phyloP scores from a whole-genome alignment of 2,113 vertebrate genomes.

The Lepisosteus oculatus region DNA sequence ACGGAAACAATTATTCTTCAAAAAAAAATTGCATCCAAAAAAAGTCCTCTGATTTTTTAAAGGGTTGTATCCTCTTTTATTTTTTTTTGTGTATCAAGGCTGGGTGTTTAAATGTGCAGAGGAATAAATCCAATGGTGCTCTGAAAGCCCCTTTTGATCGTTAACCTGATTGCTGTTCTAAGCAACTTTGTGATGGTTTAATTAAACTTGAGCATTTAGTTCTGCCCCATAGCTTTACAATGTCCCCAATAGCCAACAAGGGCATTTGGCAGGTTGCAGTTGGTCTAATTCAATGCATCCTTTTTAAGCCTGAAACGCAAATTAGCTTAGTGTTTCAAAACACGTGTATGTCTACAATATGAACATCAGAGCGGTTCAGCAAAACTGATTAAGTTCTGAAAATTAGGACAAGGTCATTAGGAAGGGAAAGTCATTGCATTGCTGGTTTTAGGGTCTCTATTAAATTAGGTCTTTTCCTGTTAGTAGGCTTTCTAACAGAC shows the following conservation, averaged over 20 bases:
- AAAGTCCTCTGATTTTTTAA: not conserved
- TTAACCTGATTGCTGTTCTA: conserved; percentile 44
- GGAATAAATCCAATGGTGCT: conserved; percentile 32
- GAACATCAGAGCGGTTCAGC: not conserved
- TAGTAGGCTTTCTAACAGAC: not conserved
- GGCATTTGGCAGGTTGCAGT: conserved; percentile 27
- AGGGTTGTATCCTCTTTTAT: not conserved
- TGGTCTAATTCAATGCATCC: not conserved
- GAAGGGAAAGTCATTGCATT: conserved; percentile 42
- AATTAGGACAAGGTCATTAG: conserved; percentile 46
- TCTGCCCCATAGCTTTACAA: conserved; percentile 1
- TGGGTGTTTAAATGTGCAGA: conserved; percentile 33
- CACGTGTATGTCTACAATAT: not conserved
- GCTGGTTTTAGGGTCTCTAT: conserved; percentile 31
- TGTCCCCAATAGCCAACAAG: conserved; percentile 20
- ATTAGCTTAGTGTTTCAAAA: conserved; percentile 16
- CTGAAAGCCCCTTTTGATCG: conserved; percentile 44
- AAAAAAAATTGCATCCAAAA: conserved; percentile 7
- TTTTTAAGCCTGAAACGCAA: conserved; percentile 17
- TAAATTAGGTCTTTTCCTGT: conserved; percentile 19
- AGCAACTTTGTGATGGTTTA: conserved; percentile 44
- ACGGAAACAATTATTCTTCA: conserved; percentile 18
- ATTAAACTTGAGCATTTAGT: conserved; percentile 37
- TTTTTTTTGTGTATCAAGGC: conserved; percentile 22
- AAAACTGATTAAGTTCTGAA: conserved; percentile 16